phyloP scores from a whole-genome alignment of 2,113 vertebrate genomes.

The Mesocricetus auratus region DNA sequence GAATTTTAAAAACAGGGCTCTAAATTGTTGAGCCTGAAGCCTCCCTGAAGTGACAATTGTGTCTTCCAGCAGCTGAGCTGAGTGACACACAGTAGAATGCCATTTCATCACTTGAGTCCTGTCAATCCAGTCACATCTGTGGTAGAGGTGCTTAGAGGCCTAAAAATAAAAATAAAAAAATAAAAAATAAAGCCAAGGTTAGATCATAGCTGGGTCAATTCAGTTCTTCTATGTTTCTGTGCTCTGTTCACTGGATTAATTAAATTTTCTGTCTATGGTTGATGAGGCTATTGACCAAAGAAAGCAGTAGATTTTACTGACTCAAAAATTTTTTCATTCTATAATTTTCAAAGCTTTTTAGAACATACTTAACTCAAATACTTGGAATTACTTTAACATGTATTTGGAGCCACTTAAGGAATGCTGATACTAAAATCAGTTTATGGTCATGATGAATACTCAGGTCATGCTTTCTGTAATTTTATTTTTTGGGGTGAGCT shows the following conservation, averaged over 20 bases:
- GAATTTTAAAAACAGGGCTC: background rate
- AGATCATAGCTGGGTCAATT: background rate
- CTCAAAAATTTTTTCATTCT: constrained; percentile 21
- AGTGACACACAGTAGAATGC: background rate
- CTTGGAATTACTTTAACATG: constrained; percentile 25
- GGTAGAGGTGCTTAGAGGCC: background rate
- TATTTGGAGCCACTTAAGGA: background rate
- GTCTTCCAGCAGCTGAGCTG: background rate
- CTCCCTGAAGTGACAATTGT: background rate
- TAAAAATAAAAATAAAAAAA: too few relatives aligned
- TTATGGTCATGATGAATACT: background rate
- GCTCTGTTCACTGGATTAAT: background rate
- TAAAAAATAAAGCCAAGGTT: background rate
- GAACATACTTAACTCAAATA: background rate
- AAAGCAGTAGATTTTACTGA: background rate
- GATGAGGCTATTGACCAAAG: background rate
- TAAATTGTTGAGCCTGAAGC: background rate
- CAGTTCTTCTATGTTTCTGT: background rate
- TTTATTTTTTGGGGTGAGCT: background rate
- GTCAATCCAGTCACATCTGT: too few relatives aligned
- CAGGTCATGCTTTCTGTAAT: background rate
- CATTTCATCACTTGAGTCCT: background rate
- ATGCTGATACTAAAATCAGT: background rate
- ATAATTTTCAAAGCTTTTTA: background rate
- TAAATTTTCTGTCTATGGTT: background rate